Conservation (phyloP, 2,113 vertebrate species). For the Globicephala melas region DNA sequence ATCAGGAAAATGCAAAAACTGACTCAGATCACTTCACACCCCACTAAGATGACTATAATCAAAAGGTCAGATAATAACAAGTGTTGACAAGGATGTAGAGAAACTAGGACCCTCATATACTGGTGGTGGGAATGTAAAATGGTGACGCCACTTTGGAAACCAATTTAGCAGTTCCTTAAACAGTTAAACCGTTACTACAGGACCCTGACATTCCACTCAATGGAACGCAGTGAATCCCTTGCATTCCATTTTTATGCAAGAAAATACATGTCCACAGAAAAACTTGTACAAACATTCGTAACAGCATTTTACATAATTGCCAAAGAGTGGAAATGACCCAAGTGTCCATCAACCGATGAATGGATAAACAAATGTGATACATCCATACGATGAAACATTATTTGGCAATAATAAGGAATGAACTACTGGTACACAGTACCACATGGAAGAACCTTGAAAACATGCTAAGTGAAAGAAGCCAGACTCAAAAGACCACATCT, state of each 20-base stretch:
- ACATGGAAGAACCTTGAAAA: background rate
- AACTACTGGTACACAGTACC: background rate
- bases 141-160: background rate
- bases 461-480: background rate
- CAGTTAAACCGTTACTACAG: background rate
- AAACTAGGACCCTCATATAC: background rate
- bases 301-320: background rate
- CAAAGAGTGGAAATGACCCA: background rate
- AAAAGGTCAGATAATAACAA: background rate
- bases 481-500: background rate
- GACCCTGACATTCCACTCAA: background rate
- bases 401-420: background rate
- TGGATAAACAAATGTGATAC: background rate
- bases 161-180: background rate
- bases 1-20: background rate
- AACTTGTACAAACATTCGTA: background rate
- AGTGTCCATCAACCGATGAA: background rate
- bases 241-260: background rate
- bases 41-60: background rate
- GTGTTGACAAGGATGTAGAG: background rate
- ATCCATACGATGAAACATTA: background rate
- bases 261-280: background rate
- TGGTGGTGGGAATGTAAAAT: background rate
- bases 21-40: background rate
- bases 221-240: background rate